phyloP scores from a whole-genome alignment of 2,113 vertebrate species.

The Bothrops jararaca region DNA sequence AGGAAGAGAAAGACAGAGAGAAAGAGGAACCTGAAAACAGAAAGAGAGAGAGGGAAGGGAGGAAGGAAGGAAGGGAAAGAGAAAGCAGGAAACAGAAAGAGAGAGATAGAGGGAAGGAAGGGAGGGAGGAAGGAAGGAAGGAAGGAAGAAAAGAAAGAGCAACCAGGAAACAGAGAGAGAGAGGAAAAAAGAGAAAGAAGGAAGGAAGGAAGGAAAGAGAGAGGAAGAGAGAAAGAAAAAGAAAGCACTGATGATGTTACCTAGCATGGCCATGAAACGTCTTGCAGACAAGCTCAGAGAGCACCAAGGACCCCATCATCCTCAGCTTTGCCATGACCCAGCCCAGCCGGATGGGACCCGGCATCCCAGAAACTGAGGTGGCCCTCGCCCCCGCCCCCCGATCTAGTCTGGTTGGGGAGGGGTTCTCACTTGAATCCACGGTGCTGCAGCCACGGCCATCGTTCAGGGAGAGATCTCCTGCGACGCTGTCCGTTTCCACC shows the following conservation, averaged over 20 bases:
- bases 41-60: too few relatives aligned
- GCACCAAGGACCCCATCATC: not conserved
- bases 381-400: rapidly evolving
- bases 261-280: not conserved
- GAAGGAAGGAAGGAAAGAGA: rapidly evolving
- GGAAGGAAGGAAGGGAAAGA: too few relatives aligned
- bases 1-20: too few relatives aligned
- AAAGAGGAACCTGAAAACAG: too few relatives aligned
- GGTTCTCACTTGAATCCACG: conserved; percentile 50
- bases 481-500: not conserved
- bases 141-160: too few relatives aligned
- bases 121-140: rapidly evolving
- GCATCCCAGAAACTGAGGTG: not conserved
- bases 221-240: too few relatives aligned
- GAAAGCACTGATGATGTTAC: not conserved
- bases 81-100: too few relatives aligned
- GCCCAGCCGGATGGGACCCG: not conserved
- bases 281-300: not conserved
- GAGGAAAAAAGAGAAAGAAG: too few relatives aligned
- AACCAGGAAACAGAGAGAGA: too few relatives aligned
- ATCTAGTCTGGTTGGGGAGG: too few relatives aligned
- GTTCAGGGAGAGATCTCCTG: not conserved
- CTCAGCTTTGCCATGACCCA: not conserved
- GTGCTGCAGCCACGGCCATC: not conserved
- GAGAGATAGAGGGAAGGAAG: too few relatives aligned